Base-by-base conservation (phyloP, 1,140 invertebrate genomes). In the Cydia strobilella region DNA sequence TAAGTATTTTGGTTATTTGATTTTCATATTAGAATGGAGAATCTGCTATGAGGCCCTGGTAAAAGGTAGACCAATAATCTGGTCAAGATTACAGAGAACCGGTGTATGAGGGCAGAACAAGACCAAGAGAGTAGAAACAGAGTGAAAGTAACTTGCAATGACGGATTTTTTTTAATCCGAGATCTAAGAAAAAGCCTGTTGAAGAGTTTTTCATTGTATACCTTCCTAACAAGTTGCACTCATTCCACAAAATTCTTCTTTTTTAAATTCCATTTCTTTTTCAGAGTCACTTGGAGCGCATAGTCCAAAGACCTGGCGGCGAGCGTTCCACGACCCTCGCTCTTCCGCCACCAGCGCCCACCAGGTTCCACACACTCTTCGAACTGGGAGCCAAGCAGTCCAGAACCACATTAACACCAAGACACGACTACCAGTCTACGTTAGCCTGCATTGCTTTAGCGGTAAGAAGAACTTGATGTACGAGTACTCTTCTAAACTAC, bases 231-330 rank as follows among this genome's bases (percentile, higher is more conserved):
- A 39, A 39, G 35, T 35, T 35, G 5, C 31, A 35, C 5, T 35
- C 35, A 48, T 48, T n/a, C 15, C 45, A 48, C 13, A 48, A 48
- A 48, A n/a, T 4, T 59, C 27, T 63, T 31, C n/a, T 42, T n/a
- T n/a, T n/a, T n/a, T n/a, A n/a, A n/a, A n/a, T n/a, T n/a, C n/a
- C n/a, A n/a, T n/a, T n/a, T 23, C 45, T 12, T 69, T 79, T 80
- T 3, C 94, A 97, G 96, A 97, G 96, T 85, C 96, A 97, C 90
- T 93, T 97, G 78, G 96, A 97, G 86, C 95, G 96, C 83, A 97
- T 97, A 82, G 94, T 97, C 15, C 96, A 97, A 89, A 94, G 95
- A 77, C 96, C 96, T 1, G 95, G 95, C 74, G 94, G 93, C 78
- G 87, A 90, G 65, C 83, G 91, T 39, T 93, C 95, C 74, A 94